Evolutionary conservation across 2,888 invertebrate species (phyloP).

Genomic region (Eilema depressum): DNA sequence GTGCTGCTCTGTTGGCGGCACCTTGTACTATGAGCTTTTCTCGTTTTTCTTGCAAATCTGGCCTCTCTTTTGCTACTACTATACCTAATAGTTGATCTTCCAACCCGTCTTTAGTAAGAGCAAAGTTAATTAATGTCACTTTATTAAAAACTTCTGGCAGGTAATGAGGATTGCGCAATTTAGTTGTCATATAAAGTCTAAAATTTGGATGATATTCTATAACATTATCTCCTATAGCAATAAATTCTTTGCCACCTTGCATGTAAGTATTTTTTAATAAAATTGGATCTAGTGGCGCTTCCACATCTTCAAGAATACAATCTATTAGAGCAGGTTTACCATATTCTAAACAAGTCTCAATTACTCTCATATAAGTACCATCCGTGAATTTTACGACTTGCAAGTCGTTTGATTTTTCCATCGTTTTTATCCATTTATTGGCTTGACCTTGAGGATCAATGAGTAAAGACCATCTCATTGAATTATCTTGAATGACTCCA

Average conservation of each 20-base stretch:
- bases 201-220: slow-evolving; percentile 92
- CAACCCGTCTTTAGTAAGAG: slow-evolving; percentile 92
- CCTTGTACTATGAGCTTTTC: slow-evolving; percentile 92
- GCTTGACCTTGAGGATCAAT: slow-evolving; percentile 95
- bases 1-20: slow-evolving; percentile 92
- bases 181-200: slow-evolving; percentile 93
- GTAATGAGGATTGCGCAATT: slow-evolving; percentile 94
- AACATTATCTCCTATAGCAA: slow-evolving; percentile 92
- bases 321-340: slow-evolving; percentile 93
- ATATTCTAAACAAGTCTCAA: slow-evolving; percentile 91
- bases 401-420: slow-evolving; percentile 91
- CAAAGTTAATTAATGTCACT: slow-evolving; percentile 94
- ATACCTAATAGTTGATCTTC: slow-evolving; percentile 95
- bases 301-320: slow-evolving; percentile 92
- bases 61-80: slow-evolving; percentile 94
- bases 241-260: slow-evolving; percentile 91
- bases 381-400: slow-evolving; percentile 92
- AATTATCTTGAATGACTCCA: slow-evolving; percentile 93
- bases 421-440: slow-evolving; percentile 94
- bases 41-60: slow-evolving; percentile 93
- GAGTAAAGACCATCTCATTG: slow-evolving; percentile 92
- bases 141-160: slow-evolving; percentile 94
- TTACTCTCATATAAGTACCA: slow-evolving; percentile 90
- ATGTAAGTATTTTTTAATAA: slow-evolving; percentile 91
- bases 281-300: slow-evolving; percentile 92